Evolutionary conservation across 2,113 vertebrate genomes (phyloP).

Genomic region (Falcunculus frontatus): DNA sequence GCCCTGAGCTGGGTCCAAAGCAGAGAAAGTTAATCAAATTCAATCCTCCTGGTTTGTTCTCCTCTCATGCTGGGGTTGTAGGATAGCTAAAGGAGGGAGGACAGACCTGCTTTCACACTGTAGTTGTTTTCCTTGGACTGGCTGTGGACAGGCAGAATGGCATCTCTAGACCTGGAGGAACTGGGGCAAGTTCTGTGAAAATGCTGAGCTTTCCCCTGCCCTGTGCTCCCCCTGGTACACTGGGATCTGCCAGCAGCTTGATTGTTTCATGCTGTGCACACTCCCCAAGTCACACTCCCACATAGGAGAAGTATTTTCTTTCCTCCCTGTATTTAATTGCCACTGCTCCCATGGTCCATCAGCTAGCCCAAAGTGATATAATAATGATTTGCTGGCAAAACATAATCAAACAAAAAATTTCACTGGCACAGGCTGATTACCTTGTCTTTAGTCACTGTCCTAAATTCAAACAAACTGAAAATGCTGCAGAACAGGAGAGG

Average conservation of each 20-base stretch:
- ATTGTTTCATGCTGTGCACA: not conserved
- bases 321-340: not conserved
- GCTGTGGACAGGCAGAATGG: not conserved
- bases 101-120: not conserved
- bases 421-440: not conserved
- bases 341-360: not conserved
- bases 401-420: not conserved
- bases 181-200: not conserved
- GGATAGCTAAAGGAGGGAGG: not conserved
- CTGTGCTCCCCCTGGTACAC: not conserved
- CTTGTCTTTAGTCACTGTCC: not conserved
- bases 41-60: not conserved
- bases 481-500: not conserved
- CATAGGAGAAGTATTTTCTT: not conserved
- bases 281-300: not conserved
- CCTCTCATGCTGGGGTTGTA: not conserved
- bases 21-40: not conserved
- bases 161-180: not conserved
- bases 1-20: not conserved
- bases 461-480: not conserved
- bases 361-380: not conserved
- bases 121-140: not conserved
- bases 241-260: not conserved
- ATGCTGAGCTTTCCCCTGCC: not conserved
- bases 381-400: not conserved